Conservation (phyloP, 2,888 invertebrate genomes). For the Philhelius pedissequus region DNA sequence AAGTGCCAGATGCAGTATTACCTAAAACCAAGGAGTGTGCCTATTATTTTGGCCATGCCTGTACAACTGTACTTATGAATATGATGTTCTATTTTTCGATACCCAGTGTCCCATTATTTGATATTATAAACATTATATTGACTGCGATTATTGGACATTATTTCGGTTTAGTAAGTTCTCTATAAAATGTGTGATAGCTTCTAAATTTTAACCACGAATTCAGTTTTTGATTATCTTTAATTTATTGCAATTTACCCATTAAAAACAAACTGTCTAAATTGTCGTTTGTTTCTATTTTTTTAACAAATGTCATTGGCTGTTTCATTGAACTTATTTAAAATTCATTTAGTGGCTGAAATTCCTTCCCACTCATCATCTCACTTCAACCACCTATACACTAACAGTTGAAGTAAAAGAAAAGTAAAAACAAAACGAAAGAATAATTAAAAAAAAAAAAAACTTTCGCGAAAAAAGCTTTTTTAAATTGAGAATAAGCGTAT, state of each 20-base stretch:
- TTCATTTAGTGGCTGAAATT: conserved; percentile 51
- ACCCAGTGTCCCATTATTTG: too few species aligned
- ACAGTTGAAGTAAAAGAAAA: background rate
- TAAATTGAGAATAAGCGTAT: background rate
- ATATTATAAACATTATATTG: too few species aligned
- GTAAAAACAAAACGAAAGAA: conserved; percentile 14
- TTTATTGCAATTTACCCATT: background rate
- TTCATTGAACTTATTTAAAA: conserved; percentile 61
- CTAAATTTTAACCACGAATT: too few species aligned
- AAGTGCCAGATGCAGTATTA: too few species aligned
- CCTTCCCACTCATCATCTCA: conserved; percentile 5
- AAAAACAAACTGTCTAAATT: background rate
- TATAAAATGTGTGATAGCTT: too few species aligned
- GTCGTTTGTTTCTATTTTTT: background rate
- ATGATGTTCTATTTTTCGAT: too few species aligned
- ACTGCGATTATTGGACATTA: too few species aligned
- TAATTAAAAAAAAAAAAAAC: background rate
- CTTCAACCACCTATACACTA: background rate
- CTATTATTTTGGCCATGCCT: too few species aligned
- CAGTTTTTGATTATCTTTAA: background rate
- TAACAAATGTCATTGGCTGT: conserved; percentile 53
- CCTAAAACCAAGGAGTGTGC: too few species aligned
- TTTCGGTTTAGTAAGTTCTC: too few species aligned
- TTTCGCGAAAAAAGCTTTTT: background rate
- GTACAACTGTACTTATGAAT: too few species aligned